Percentiles rank a stretch among this genome's conserved stretches.
Evolutionary conservation across 1,140 invertebrate genomes (phyloP).

Genomic region (Diprion similis): DNA sequence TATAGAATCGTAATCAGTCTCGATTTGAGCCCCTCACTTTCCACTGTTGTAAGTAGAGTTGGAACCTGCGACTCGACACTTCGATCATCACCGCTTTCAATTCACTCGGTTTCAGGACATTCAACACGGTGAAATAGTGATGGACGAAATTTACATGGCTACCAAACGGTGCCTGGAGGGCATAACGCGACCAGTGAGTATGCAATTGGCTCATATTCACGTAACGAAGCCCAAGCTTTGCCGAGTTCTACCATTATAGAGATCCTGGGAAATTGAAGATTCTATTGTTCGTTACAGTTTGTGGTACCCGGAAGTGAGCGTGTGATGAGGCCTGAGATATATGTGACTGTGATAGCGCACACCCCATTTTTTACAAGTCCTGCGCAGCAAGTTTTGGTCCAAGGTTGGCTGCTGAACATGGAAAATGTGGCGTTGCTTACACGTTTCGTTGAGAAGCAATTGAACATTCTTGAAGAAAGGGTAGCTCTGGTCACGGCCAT

Average conservation of each 20-base stretch:
- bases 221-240: no score
- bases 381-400: slow-evolving; percentile 77
- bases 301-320: slow-evolving; percentile 72
- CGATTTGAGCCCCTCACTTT: slow-evolving; percentile 82
- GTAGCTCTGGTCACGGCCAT: slow-evolving; percentile 66
- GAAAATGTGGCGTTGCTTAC: slow-evolving; percentile 71
- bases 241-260: slow-evolving; percentile 5
- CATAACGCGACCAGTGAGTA: slow-evolving; percentile 71
- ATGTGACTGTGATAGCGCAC: slow-evolving; percentile 81
- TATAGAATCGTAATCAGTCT: slow-evolving; percentile 80
- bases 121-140: slow-evolving; percentile 71
- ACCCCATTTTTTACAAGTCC: slow-evolving; percentile 78
- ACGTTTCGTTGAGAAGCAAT: slow-evolving; percentile 64
- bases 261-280: background rate
- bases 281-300: slow-evolving; percentile 64
- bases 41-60: slow-evolving; percentile 68
- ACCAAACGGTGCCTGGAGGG: slow-evolving; percentile 71
- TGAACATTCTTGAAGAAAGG: slow-evolving; percentile 69
- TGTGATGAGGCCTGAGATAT: slow-evolving; percentile 75
- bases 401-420: slow-evolving; percentile 73
- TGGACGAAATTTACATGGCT: slow-evolving; percentile 72
- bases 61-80: slow-evolving; percentile 20
- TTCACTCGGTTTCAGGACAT: slow-evolving; percentile 64
- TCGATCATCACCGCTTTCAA: slow-evolving; percentile 16
- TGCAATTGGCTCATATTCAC: slow-evolving; percentile 9